Evolutionary conservation across 2,888 invertebrate species (phyloP).

Genomic region (Protophormia terraenovae): DNA sequence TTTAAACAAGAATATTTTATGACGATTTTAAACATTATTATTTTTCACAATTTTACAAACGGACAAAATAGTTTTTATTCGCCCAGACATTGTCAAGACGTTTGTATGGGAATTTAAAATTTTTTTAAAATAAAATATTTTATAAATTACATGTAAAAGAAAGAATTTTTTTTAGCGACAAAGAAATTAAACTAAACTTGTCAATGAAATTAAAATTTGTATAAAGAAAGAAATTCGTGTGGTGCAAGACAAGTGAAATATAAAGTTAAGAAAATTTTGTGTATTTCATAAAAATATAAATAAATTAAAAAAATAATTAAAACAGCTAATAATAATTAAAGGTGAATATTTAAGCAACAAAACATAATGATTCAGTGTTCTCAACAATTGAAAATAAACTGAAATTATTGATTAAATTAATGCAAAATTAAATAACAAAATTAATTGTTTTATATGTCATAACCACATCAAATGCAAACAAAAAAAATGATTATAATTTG

Average conservation of each 20-base stretch:
- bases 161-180: neutral
- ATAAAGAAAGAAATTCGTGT: neutral
- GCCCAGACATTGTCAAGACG: constrained; percentile 62
- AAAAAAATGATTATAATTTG: neutral
- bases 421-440: neutral
- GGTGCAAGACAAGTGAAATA: neutral
- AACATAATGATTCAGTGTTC: neutral
- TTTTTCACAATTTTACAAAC: constrained; percentile 40
- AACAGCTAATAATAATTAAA: constrained; percentile 28
- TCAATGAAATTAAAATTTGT: constrained; percentile 31
- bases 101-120: constrained; percentile 17
- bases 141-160: neutral
- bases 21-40: constrained; percentile 13
- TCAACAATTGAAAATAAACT: neutral
- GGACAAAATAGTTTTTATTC: constrained; percentile 51
- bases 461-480: neutral
- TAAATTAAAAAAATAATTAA: neutral
- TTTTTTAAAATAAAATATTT: constrained; percentile 21
- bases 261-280: neutral
- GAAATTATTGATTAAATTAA: neutral
- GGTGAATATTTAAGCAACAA: constrained; percentile 28
- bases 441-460: neutral
- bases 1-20: constrained; percentile 45
- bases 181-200: neutral
- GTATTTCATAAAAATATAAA: neutral